Evolutionary conservation across 2,797 vertebrate species (phyloP).

Genomic region (Pitangus sulphuratus): DNA sequence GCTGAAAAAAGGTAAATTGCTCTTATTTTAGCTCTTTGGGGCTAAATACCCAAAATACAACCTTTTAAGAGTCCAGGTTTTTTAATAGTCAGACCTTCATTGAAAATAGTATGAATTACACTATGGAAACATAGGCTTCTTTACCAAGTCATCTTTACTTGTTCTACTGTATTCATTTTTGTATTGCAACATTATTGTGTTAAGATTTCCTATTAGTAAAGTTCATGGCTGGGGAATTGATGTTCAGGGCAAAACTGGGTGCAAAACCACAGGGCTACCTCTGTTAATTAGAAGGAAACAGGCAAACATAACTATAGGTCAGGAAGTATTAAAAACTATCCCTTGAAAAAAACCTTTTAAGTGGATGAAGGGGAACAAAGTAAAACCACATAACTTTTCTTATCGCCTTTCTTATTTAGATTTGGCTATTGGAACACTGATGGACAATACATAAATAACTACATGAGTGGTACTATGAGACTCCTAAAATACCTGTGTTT

Average conservation of each 20-base stretch:
- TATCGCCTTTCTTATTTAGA: not conserved
- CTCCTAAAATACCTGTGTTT: not conserved
- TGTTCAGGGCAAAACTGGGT: not conserved
- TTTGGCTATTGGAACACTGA: not conserved
- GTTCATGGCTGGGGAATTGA: not conserved
- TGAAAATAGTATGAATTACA: not conserved
- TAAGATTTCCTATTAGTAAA: not conserved
- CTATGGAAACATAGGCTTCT: not conserved
- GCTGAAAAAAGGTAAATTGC: not conserved
- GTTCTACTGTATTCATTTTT: not conserved
- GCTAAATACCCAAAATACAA: not conserved
- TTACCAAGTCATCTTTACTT: not conserved
- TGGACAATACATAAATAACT: not conserved
- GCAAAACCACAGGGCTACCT: not conserved
- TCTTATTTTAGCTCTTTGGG: not conserved
- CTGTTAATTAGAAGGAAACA: not conserved
- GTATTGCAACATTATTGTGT: not conserved
- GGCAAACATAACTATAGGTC: not conserved
- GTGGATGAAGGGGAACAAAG: accelerated
- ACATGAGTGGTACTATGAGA: not conserved
- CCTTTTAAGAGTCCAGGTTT: not conserved
- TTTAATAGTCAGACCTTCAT: not conserved
- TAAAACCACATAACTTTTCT: not conserved
- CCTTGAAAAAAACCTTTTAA: not conserved
- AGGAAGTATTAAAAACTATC: not conserved